Base-by-base conservation (phyloP, 35 echinoderm and acorn worm genomes). In the Diadema setosum region DNA sequence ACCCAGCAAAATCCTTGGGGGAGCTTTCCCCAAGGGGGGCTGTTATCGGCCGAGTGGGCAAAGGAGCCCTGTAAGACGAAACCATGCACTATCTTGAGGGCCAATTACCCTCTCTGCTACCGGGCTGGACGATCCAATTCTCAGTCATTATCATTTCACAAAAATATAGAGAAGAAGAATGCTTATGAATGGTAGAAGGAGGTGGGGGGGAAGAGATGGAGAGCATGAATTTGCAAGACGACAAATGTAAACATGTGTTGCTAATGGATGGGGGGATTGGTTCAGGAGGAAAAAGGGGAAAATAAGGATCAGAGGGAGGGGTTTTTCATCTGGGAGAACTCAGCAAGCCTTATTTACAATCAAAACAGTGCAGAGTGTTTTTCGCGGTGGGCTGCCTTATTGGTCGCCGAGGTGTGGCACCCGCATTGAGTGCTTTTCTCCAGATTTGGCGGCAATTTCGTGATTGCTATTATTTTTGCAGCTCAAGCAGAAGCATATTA, bases 241-340 rank as follows among this genome's bases (percentile, higher is more conserved):
- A 67, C 63, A 67, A 67, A 67, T 34, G 63, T 67, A 67, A 67
- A 67, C 63, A 67, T 67, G 63, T 67, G 63, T 67, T 67, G 63
- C 63, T 67, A 67, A 67, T 67, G 63, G 63, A 67, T 67, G 26
- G 63, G 63, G 30, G n/a, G n/a, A n/a, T n/a, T n/a, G n/a, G n/a
- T n/a, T n/a, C n/a, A n/a, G n/a, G n/a, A n/a, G n/a, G n/a, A n/a
- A n/a, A n/a, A n/a, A n/a, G n/a, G n/a, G n/a, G n/a, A n/a, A n/a
- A n/a, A n/a, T 67, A 33, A 67, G 37, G 63, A 34, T 67, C 27
- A 34, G 29, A 67, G 25, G 37, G 25, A 34, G 29, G 29, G 63
- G 37, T 33, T 67, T 31, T 26, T 67, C 63, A 33, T 67, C 27
- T 67, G 63, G 63, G 30, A 67, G 63, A 34, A 26, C n/a, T n/a